Evolutionary conservation across 2,113 vertebrate genomes (phyloP), one percentile per base, ranked within the genome.

Genomic region (Pygoscelis antarcticus): DNA sequence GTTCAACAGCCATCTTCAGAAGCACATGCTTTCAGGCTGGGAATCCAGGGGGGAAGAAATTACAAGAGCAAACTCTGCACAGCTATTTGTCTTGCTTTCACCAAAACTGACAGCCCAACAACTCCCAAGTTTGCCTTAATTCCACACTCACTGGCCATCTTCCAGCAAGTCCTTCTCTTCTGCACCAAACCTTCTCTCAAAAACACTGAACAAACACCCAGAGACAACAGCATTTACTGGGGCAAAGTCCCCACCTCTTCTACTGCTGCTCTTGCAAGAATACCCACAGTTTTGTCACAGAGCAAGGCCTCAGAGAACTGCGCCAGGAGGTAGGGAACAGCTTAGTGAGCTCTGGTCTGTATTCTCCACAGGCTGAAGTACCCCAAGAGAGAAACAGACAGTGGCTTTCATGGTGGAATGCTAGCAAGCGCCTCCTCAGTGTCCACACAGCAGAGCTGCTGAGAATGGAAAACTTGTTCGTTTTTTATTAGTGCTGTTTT

Each of bases 81-180:
- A 90, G 65, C 34, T 77, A 57, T 64, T 83, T 83, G 54, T 84
- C 51, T 95, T 86, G 54, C 49, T 96, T 84, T 95, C 76, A 74
- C 29, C 64, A 83, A 83, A 85, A 36, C 15, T 8, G 13, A 90
- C 5, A 72, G 58, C 14, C 26, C 42, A n/a, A n/a, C 42, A 89
- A 29, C 34, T 83, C 36, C 46, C 30, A 69, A 81, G 30, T 16
- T 62, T 66, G 60, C 30, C 30, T 16, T 44, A 78, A 70, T 58
- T 91, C 30, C 68, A 91, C 19, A 23, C 2, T 77, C 36, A 6
- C 19, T 60, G 49, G 49, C 23, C 30, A 4, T 89, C 62, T 91
- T 40, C 36, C 65, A 97, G 64, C 46, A 62, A 89, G 47, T 34
- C 51, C 3, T 51, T 83, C 15, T 21, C 36, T 90, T 71, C 65